Percentiles rank a stretch among this genome's conserved stretches.
These are phyloP conservation scores for Rhinoptilus africanus DNA, from an alignment of 2,113 vertebrate genomes.

Conservation along the genomic window DNA sequence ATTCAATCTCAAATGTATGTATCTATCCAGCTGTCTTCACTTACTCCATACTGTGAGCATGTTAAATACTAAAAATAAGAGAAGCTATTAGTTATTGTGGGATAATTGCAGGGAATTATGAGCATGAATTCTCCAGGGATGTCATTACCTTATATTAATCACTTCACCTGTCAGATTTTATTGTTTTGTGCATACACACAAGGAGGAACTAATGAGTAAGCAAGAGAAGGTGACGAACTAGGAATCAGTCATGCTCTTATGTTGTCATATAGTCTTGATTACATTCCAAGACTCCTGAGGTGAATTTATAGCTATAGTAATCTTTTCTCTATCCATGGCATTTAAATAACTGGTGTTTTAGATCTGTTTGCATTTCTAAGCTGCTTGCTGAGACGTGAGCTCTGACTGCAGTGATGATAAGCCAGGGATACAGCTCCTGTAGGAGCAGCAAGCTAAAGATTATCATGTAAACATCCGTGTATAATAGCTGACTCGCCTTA, in stretches of 20 bases:
- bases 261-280: conserved; percentile 34
- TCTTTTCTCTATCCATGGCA: neutral
- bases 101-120: conserved; percentile 38
- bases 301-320: neutral
- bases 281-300: neutral
- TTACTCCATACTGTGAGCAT: neutral
- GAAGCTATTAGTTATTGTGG: conserved; percentile 27
- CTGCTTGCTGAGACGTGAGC: neutral
- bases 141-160: conserved; percentile 56
- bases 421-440: neutral
- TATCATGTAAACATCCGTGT: neutral
- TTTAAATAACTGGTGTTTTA: conserved; percentile 3
- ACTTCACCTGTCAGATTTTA: conserved; percentile 37
- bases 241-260: conserved; percentile 19
- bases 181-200: neutral
- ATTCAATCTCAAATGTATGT: neutral
- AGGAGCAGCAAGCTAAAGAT: neutral
- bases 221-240: conserved; percentile 29
- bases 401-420: neutral
- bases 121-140: conserved; percentile 46
- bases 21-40: neutral
- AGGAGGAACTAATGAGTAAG: conserved; percentile 36
- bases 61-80: conserved; percentile 39
- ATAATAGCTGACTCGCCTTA: neutral
- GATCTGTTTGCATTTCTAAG: conserved; percentile 9